phyloP scores from a whole-genome alignment of 2,888 invertebrate genomes.

The Protodeltote pygarga region DNA sequence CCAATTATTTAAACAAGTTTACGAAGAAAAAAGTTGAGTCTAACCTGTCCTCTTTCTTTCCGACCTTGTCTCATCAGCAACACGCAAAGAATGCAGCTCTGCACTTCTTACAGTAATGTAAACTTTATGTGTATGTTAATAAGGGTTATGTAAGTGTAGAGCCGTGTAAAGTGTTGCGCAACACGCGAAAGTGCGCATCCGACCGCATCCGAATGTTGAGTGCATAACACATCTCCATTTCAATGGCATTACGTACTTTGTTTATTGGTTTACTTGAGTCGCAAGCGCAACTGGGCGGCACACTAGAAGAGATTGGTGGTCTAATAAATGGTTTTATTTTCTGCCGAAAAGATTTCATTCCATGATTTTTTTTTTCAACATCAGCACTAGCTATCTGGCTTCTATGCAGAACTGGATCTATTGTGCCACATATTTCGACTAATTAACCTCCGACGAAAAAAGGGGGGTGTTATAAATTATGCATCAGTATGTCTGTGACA shows the following conservation, averaged over 20 bases:
- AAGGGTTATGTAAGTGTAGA: slow-evolving; percentile 36
- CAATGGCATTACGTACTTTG: slow-evolving; percentile 54
- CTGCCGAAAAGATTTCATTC: too few relatives aligned
- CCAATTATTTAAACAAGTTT: slow-evolving; percentile 25
- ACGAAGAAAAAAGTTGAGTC: slow-evolving; percentile 46
- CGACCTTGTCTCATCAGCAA: slow-evolving; percentile 57
- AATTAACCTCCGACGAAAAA: too few relatives aligned
- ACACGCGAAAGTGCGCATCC: slow-evolving; percentile 73
- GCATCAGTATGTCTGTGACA: too few relatives aligned
- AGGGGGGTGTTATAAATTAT: too few relatives aligned
- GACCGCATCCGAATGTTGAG: slow-evolving; percentile 58
- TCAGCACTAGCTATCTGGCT: too few relatives aligned
- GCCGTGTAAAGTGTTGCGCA: slow-evolving; percentile 55
- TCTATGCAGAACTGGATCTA: too few relatives aligned
- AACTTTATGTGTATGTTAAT: slow-evolving; percentile 43
- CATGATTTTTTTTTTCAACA: too few relatives aligned
- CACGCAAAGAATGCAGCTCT: slow-evolving; percentile 43
- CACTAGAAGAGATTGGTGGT: too few relatives aligned
- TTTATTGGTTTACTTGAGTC: slow-evolving; percentile 9
- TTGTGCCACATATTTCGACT: too few relatives aligned
- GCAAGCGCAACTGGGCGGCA: too few relatives aligned
- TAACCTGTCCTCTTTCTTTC: slow-evolving; percentile 57
- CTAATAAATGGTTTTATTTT: too few relatives aligned
- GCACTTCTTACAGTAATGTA: slow-evolving; percentile 26
- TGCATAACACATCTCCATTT: slow-evolving; percentile 59